Evolutionary conservation across 2,797 vertebrate genomes (phyloP), one percentile per base, ranked within the genome.

Genomic region (Macropus fuliginosus): DNA sequence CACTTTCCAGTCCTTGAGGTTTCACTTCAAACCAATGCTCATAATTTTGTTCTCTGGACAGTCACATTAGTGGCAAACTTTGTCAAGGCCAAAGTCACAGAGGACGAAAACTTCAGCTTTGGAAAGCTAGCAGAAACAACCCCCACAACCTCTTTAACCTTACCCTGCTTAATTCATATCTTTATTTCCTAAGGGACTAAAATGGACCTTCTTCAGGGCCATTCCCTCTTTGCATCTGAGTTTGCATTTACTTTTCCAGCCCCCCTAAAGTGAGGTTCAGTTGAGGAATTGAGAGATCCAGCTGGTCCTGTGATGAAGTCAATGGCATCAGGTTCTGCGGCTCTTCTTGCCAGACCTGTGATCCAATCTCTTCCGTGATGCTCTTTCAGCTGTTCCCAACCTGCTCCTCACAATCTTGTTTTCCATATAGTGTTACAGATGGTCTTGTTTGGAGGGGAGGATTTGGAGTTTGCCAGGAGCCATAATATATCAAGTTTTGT

Each of bases 381-480:
- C 0, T 46, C 94, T 97, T 97, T 95, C 92, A 90, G 93, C 55
- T 93, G 31, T 21, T 93, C 9, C 1, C 74, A 91, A 91, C 54
- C 57, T 57, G 90, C 1, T 56, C 52, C 90, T 95, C 90, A 91
- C 92, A 57, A 24, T 57, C 4, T 31, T 9, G 14, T 57, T 54
- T 28, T 11, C 31, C 54, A 62, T 95, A 91, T 5, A 81, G 52
- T 93, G 94, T 96, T 95, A 50, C 34, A 31, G 27, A 11, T 55
- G 16, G 46, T 28, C 31, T 91, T 28, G 2, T 0, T 14, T 28
- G 21, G 57, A 96, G 92, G 90, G n/a, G 40, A 96, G 93, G 21
- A 90, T 97, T 90, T 52, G 81, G 34, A 14, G 18, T 96, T 95
- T 93, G 54, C 94, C 95, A 1, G 55, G 90, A 95, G 92, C 74